Evolutionary conservation across 2,888 invertebrate species (phyloP), one percentile per base, ranked within the genome.

Genomic region (Caenorhabditis japonica): DNA sequence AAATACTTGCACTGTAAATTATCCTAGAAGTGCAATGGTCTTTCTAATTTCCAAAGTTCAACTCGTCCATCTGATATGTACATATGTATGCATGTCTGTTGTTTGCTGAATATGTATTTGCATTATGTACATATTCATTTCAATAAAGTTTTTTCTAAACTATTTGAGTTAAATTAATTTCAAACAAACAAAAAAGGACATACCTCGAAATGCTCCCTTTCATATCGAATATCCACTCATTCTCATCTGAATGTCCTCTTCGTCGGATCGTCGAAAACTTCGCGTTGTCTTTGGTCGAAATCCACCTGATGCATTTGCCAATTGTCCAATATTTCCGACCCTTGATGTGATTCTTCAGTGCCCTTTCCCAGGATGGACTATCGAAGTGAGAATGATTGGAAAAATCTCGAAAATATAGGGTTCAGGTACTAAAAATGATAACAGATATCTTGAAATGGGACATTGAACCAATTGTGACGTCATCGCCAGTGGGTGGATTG

Each of bases 291-390:
- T 82, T 49, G 83, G 76, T 25, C 62, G 69, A 12, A 83, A 82
- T 69, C 83, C 83, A 0, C 83, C 83, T 8, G 83, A 83, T 66
- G 82, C 80, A 7, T 83, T 73, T 33, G 55, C 71, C 17, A 77
- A 76, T 34, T 83, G 83, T 38, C 68, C 60, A 4, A 53, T 64
- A 15, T 83, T 83, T 41, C 83, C 83, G 17, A 76, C 72, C 34
- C 62, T 79, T 0, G 55, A 38, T 36, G 80, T 81, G 10, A 77
- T 53, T 44, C n/a, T 79, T 17, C 66, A 76, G 27, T 83, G 83
- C 51, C 79, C 81, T 0, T 83, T 81, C 58, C 82, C 83, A n/a
- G 83, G 83, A 53, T 83, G 79, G 75, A 70, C 73, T 12, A 38
- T 76, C 12, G 83, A 83, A 74, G 80, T 79, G 8, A 21, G 4